A percentile compares a stretch with the other conserved stretches of the same genome.
phyloP scores from a whole-genome alignment of 2,113 vertebrate species.

The Potamarius usumacintae region DNA sequence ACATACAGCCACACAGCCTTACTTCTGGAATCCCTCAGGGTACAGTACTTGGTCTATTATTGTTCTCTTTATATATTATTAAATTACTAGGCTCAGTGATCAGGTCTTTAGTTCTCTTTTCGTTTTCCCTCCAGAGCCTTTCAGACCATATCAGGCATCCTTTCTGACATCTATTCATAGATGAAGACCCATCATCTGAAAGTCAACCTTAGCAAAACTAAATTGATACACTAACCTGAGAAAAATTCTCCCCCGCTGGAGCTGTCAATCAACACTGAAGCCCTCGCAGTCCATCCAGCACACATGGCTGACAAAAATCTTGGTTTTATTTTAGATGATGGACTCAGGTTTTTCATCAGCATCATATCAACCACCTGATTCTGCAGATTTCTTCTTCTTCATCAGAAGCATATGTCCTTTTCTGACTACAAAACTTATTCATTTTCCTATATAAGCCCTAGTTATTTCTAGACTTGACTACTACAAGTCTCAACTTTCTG shows the following conservation, averaged over 20 bases:
- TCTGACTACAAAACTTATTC: background rate
- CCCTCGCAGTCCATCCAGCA: background rate
- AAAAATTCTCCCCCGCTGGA: conserved; percentile 2
- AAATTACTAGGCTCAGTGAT: background rate
- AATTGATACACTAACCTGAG: background rate
- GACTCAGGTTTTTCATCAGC: background rate
- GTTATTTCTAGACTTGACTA: too few species aligned
- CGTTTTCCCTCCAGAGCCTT: background rate
- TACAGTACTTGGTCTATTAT: background rate
- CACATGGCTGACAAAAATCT: background rate
- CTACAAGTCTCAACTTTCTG: background rate
- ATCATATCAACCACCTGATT: background rate
- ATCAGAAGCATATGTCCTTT: background rate
- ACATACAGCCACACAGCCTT: background rate
- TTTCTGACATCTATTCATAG: background rate
- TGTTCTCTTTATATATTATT: background rate
- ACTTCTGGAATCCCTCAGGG: background rate
- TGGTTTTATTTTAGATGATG: background rate
- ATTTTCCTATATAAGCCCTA: too few species aligned
- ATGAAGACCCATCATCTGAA: background rate
- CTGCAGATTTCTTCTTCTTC: background rate
- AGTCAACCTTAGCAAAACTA: background rate
- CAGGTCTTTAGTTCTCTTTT: background rate
- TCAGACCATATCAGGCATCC: background rate
- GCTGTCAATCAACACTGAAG: background rate